Evolutionary conservation across 2,888 invertebrate genomes (phyloP).

Genomic region (Stenotaenia linearis): DNA sequence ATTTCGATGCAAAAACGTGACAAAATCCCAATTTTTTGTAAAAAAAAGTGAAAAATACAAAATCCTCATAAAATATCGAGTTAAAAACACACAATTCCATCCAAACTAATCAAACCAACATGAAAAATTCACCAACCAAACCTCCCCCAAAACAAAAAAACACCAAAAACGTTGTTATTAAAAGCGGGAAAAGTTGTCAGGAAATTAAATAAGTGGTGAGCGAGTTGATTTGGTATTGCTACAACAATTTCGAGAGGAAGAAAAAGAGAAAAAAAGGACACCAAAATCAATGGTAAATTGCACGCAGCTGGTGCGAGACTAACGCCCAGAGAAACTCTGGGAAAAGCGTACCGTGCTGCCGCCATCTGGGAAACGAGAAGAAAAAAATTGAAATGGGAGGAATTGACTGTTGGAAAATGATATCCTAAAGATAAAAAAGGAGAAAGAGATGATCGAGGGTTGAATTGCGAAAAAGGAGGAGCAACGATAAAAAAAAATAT

Average conservation of each 20-base stretch:
- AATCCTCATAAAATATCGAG: too few species aligned
- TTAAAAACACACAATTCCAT: too few species aligned
- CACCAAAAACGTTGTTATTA: background rate
- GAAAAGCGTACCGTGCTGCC: conserved; percentile 9
- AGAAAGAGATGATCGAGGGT: conserved; percentile 6
- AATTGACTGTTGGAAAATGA: conserved; percentile 26
- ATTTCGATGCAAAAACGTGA: too few species aligned
- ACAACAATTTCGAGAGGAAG: background rate
- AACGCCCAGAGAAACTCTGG: conserved; percentile 12
- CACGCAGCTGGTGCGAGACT: conserved; percentile 24
- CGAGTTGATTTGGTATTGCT: conserved; percentile 10
- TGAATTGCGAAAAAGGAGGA: conserved; percentile 14
- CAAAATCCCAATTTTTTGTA: too few species aligned
- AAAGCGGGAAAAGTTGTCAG: background rate
- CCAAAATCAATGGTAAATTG: conserved; percentile 26
- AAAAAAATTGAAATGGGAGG: conserved; percentile 24
- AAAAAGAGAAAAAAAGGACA: conserved; percentile 3
- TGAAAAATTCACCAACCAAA: too few species aligned
- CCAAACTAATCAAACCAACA: too few species aligned
- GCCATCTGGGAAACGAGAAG: background rate
- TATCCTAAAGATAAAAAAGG: conserved; percentile 22
- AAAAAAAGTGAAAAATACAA: too few species aligned
- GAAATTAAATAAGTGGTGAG: background rate
- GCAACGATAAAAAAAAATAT: conserved; percentile 1
- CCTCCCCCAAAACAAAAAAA: too few species aligned